Conservation (phyloP, 1,140 invertebrate species). For the Leptestheria dahalacensis region DNA sequence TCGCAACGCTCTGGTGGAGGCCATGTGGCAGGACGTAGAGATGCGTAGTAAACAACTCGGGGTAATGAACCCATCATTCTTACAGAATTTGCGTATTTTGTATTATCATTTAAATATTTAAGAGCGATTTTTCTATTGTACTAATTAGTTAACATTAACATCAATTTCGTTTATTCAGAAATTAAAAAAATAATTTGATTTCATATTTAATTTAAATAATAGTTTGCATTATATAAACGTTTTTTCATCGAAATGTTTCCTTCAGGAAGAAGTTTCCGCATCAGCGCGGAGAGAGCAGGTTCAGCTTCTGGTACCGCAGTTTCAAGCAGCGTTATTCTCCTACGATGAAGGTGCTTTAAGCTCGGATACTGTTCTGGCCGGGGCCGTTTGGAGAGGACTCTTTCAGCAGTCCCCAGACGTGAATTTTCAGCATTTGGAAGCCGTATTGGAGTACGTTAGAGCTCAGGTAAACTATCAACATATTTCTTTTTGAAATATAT, state of each 20-base stretch:
- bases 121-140: too few species aligned
- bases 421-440: constrained; percentile 20
- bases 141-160: too few species aligned
- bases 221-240: too few species aligned
- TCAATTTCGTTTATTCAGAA: too few species aligned
- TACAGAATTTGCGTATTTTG: constrained; percentile 4
- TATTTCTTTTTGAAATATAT: too few species aligned
- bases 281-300: constrained; percentile 23
- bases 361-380: constrained; percentile 55
- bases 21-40: constrained; percentile 66
- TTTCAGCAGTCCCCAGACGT: constrained; percentile 31
- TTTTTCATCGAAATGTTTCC: too few species aligned
- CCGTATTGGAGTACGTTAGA: constrained; percentile 23
- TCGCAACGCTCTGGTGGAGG: constrained; percentile 54
- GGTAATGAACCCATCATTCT: constrained; percentile 32
- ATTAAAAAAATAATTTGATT: too few species aligned
- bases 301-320: constrained; percentile 46
- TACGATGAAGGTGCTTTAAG: constrained; percentile 69
- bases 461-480: too few species aligned
- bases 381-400: constrained; percentile 67
- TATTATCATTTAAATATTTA: constrained; percentile 10
- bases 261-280: constrained; percentile 16
- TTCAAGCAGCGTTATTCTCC: constrained; percentile 63
- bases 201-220: too few species aligned
- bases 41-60: constrained; percentile 51